These are phyloP conservation scores for Anolis carolinensis DNA, from an alignment of 2,113 vertebrate genomes.

Conservation along the genomic window DNA sequence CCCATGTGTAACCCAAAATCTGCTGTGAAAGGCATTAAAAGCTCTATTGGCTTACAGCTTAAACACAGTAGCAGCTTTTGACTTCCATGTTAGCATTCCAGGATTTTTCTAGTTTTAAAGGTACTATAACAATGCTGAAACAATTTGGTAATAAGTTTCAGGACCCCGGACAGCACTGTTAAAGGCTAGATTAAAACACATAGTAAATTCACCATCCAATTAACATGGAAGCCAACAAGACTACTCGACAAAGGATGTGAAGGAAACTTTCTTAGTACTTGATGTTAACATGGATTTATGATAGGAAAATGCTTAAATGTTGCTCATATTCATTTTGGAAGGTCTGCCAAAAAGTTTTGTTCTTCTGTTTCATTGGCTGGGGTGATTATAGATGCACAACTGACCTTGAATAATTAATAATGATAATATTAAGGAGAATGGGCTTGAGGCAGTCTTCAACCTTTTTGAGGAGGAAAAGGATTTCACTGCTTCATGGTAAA, in stretches of 20 bases:
- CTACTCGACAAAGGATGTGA: background rate
- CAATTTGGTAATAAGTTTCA: no score
- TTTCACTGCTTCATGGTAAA: constrained; percentile 54
- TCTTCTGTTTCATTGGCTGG: constrained; percentile 44
- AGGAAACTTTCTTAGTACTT: constrained; percentile 35
- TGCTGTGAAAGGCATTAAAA: no score
- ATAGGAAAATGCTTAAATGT: constrained; percentile 47
- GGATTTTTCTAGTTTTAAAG: background rate
- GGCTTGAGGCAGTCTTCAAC: constrained; percentile 38
- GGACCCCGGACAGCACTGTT: no score
- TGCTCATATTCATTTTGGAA: constrained; percentile 22
- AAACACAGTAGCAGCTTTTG: no score
- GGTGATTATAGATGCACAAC: constrained; percentile 63
- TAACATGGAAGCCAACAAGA: no score
- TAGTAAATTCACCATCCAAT: no score
- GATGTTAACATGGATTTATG: constrained; percentile 34
- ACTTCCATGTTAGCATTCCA: background rate
- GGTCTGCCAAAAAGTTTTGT: constrained; percentile 25
- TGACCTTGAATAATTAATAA: constrained; percentile 66
- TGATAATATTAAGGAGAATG: constrained; percentile 33
- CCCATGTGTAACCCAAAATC: no score
- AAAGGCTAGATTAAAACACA: no score
- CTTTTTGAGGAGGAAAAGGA: constrained; percentile 33
- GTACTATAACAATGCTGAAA: no score
- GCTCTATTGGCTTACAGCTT: no score